These are phyloP conservation scores for Falco columbarius DNA, from an alignment of 2,797 vertebrate genomes.

Conservation along the genomic window DNA sequence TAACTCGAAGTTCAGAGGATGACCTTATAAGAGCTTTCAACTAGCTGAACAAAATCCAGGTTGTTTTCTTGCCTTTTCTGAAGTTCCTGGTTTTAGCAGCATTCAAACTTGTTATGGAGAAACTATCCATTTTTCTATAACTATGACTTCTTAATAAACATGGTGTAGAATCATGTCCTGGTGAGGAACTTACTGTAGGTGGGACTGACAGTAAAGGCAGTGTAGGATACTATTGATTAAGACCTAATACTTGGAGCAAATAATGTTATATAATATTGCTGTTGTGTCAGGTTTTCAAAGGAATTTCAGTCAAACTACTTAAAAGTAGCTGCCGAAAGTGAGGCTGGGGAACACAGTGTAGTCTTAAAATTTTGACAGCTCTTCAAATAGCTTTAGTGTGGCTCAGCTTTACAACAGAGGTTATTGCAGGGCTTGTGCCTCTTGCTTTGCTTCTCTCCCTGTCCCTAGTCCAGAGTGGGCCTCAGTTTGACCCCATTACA, in stretches of 20 bases:
- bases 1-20: not conserved
- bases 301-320: slow-evolving; percentile 7
- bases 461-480: not conserved
- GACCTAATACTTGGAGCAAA: slow-evolving; percentile 1
- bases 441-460: not conserved
- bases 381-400: slow-evolving; percentile 1
- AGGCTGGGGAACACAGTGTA: slow-evolving; percentile 13
- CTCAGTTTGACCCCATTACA: not conserved
- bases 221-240: not conserved
- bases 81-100: not conserved
- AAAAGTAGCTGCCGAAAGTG: slow-evolving; percentile 12
- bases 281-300: slow-evolving; percentile 34
- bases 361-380: slow-evolving; percentile 25
- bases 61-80: not conserved
- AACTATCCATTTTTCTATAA: not conserved
- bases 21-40: not conserved
- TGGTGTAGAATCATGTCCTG: fast-evolving
- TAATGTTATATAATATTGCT: not conserved
- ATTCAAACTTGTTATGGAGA: not conserved
- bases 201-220: not conserved
- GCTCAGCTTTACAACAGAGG: not conserved
- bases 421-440: not conserved
- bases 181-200: not conserved
- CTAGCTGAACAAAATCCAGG: not conserved
- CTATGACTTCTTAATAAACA: not conserved